Evolutionary conservation across 2,113 vertebrate genomes (phyloP).

Genomic region (Burhinus bistriatus): DNA sequence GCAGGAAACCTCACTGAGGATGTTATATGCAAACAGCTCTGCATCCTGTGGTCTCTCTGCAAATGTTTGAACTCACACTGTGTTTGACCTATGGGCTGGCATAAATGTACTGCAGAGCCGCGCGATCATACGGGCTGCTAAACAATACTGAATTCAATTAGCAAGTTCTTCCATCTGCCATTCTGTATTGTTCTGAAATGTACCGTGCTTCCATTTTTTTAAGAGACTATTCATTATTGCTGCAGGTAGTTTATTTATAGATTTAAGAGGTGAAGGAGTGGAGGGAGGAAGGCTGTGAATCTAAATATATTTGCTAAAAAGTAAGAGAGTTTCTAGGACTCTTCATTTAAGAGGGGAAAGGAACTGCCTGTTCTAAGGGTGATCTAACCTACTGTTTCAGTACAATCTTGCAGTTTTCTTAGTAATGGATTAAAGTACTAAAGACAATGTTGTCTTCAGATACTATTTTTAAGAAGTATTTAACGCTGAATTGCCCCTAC

Average conservation of each 20-base stretch:
- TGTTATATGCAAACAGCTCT: neutral
- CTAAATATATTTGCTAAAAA: neutral
- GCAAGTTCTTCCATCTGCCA: neutral
- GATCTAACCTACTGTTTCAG: neutral
- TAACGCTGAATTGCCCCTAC: neutral
- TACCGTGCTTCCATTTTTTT: neutral
- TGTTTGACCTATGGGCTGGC: slow-evolving; percentile 35
- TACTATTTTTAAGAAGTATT: neutral
- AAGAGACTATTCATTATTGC: neutral
- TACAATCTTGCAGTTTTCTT: neutral
- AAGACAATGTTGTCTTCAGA: neutral
- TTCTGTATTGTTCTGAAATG: neutral
- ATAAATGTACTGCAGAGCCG: neutral
- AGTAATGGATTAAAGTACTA: neutral
- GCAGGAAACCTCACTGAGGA: neutral
- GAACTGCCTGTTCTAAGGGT: neutral
- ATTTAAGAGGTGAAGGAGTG: neutral
- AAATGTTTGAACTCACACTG: neutral
- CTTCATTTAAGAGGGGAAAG: neutral
- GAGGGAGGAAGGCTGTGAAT: neutral
- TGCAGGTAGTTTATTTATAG: neutral
- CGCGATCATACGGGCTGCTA: neutral
- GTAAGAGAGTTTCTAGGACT: neutral
- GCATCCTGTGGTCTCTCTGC: neutral
- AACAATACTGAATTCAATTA: neutral